phyloP scores from a whole-genome alignment of 1,140 invertebrate species.

The Rhizoglyphus robini region DNA sequence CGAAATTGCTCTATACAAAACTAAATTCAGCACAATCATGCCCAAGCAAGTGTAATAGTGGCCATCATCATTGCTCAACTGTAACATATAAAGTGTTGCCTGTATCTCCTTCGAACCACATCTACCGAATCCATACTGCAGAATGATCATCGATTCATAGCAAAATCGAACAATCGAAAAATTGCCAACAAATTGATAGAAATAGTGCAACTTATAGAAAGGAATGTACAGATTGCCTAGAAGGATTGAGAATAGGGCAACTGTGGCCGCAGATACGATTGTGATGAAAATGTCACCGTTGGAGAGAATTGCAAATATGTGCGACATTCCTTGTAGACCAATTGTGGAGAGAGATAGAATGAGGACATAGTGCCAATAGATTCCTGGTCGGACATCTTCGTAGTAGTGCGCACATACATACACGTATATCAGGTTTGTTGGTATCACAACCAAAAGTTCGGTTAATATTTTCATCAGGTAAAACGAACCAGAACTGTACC shows the following conservation, averaged over 20 bases:
- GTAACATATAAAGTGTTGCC: background rate
- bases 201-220: background rate
- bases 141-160: background rate
- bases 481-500: slow-evolving; percentile 3
- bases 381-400: background rate
- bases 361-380: background rate
- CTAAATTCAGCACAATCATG: background rate
- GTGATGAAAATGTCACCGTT: background rate
- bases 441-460: background rate
- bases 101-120: slow-evolving; percentile 4
- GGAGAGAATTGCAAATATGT: background rate
- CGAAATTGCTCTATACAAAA: background rate
- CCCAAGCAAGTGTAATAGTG: background rate
- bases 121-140: slow-evolving; percentile 13
- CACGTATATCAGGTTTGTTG: background rate
- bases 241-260: background rate
- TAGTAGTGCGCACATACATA: background rate
- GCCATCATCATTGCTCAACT: background rate
- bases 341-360: background rate
- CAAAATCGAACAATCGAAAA: background rate
- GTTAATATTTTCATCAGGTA: background rate
- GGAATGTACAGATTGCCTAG: slow-evolving; percentile 1
- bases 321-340: background rate
- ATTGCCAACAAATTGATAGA: slow-evolving; percentile 6
- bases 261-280: background rate